Base-by-base conservation (phyloP, 1,140 invertebrate genomes). In the Pinna nobilis region DNA sequence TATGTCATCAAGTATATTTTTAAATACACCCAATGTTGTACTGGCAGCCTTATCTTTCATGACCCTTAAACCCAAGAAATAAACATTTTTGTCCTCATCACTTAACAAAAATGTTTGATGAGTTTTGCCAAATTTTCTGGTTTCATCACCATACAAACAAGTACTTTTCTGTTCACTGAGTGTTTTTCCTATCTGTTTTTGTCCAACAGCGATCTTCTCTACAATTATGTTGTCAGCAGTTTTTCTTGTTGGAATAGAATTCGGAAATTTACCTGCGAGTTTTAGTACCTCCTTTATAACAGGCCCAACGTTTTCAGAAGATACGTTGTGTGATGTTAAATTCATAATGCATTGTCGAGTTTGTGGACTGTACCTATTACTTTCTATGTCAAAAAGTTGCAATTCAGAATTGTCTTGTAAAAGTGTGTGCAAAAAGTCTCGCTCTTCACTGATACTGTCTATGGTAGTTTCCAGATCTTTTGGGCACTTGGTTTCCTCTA, bases 101-200 rank as follows among this genome's bases (percentile, higher is more conserved):
- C 50, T 68, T 2, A 63, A 32, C 39, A 61, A 11, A 39, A 67
- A 75, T 9, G 15, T 50, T 37, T 70, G 25, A 20, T 66, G 63
- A 20, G 60, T 68, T 41, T 65, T 72, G 1, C 72, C 66, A 23
- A 64, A 70, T 37, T 76, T 74, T 6, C n/a, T 28, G 2, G 72
- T 78, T 57, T 76, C 73, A 47, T 76, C 71, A 11, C 44, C 44
- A 67, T 63, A 60, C 25, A 78, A 64, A 53, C 50, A 53, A 53
- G 35, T 5, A n/a, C 35, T 55, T 32, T 55, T 55, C 28, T 55
- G 15, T 55, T 55, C 11, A 32, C n/a, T 18, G 9, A 30, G 28
- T 5, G 30, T 32, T 32, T 18, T n/a, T 32, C 23, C 28, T 13
- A 55, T 55, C 18, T 55, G 20, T 32, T 55, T 55, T 6, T 55